Conservation (phyloP, 2,113 vertebrate species). For the Dromiciops gliroides region DNA sequence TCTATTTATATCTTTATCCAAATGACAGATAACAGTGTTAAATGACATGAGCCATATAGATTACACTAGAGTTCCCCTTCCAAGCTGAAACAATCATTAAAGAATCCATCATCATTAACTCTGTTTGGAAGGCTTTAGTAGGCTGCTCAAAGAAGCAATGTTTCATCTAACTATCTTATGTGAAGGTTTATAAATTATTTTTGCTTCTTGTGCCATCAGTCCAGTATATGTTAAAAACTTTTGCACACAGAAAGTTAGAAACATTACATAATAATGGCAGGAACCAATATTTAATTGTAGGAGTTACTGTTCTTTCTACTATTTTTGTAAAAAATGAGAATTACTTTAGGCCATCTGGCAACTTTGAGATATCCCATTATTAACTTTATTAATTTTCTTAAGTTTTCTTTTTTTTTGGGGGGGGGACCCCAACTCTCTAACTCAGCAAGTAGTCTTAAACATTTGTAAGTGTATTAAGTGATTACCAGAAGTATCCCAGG, state of each 20-base stretch:
- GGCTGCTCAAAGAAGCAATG: conserved; percentile 32
- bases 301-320: background rate
- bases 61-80: background rate
- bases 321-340: conserved; percentile 7
- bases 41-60: background rate
- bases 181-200: background rate
- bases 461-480: background rate
- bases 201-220: background rate
- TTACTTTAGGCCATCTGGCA: conserved; percentile 27
- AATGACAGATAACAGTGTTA: background rate
- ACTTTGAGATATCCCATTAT: background rate
- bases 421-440: no score
- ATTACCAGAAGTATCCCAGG: background rate
- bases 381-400: background rate
- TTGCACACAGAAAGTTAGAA: background rate
- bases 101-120: background rate
- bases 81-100: background rate
- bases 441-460: background rate
- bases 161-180: background rate
- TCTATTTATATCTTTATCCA: background rate
- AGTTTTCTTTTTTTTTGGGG: background rate
- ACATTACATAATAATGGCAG: conserved; percentile 13
- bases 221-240: background rate
- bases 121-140: background rate
- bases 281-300: conserved; percentile 17